Evolutionary conservation across 2,113 vertebrate genomes (phyloP).

Genomic region (Strix uralensis): DNA sequence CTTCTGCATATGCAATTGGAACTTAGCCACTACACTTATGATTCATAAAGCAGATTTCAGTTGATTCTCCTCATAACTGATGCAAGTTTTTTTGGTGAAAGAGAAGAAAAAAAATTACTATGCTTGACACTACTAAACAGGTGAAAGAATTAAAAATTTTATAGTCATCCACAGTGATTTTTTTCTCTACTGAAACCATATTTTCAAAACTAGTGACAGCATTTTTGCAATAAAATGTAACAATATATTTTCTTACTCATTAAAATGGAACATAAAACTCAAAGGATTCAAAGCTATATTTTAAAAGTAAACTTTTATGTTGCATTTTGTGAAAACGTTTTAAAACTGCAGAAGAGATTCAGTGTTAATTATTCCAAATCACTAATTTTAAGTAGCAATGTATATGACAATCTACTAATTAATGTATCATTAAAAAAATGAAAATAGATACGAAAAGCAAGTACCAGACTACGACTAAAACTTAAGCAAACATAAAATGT

Average conservation of each 20-base stretch:
- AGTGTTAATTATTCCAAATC: background rate
- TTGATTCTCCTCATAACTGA: background rate
- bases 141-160: background rate
- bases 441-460: background rate
- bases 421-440: background rate
- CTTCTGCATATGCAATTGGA: background rate
- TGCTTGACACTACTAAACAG: background rate
- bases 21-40: background rate
- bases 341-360: background rate
- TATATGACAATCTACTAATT: background rate
- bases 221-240: background rate
- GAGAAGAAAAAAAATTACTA: background rate
- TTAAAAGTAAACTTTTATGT: background rate
- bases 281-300: background rate
- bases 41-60: background rate
- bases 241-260: background rate
- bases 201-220: background rate
- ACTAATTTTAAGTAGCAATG: background rate
- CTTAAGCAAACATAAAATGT: background rate
- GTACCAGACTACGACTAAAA: background rate
- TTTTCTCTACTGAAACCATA: background rate
- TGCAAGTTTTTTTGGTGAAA: background rate
- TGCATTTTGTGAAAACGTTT: background rate
- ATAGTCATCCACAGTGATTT: background rate
- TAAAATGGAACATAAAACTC: background rate